Base-by-base conservation (phyloP, 2,888 invertebrate species). In the Halocaridina rubra region DNA sequence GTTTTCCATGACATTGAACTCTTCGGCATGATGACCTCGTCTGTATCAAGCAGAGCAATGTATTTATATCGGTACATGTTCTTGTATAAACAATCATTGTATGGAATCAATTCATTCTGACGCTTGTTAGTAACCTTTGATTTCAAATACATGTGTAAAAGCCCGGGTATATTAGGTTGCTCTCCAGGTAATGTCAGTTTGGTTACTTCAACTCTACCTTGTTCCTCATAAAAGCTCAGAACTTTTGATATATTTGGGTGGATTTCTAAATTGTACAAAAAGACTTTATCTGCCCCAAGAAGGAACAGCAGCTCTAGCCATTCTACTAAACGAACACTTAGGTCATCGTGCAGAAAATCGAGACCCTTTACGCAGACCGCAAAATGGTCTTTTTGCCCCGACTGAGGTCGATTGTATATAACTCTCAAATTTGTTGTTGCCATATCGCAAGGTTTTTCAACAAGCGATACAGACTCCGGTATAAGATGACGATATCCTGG, bases 71-170 rank as follows among this genome's bases (percentile, higher is more conserved):
- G 93, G 91, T 97, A 96, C 92, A 98, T 94, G 90, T 98, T 96
- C 90, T 96, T 95, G 92, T 98, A 98, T 80, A 98, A 93, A 90
- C 98, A 98, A 91, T 98, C 98, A 91, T 98, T 98, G 92, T 98
- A 98, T 13, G 98, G 97, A 89, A 98, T 96, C 86, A 98, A 93
- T 91, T 98, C 98, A 92, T 97, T 97, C 91, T 97, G 96, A 16
- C 98, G 93, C 91, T 98, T 98, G 92, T 97, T 96, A 90, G 96
- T 97, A 33, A 96, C 95, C 91, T 97, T 97, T 90, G 96, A 96
- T 82, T 95, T 95, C 76, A 98, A 93, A 90, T 96, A 98, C 91
- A 96, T 93, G 91, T 97, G 96, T 90, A 96, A 96, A 89, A 97
- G 94, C 0, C 95, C 95, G 0, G 97, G 96, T 57, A 96, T 94